phyloP scores from a whole-genome alignment of 2,113 vertebrate species.

The Nanorana parkeri region DNA sequence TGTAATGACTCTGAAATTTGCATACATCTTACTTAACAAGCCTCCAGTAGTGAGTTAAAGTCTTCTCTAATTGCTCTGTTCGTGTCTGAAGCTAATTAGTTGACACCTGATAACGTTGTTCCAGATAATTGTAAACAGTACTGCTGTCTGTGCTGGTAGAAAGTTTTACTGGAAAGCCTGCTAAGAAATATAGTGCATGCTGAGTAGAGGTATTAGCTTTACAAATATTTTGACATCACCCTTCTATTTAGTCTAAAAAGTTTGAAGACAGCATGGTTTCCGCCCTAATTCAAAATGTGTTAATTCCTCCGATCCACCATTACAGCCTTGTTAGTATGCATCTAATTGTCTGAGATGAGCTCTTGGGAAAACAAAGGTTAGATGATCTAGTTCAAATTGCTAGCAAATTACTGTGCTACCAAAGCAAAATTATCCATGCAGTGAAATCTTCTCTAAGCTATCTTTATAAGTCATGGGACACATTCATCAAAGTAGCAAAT shows the following conservation, averaged over 20 bases:
- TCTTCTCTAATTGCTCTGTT: constrained; percentile 17
- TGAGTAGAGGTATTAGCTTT: constrained; percentile 47
- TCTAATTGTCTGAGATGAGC: constrained; percentile 46
- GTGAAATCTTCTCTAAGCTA: too few relatives aligned
- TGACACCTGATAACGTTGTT: constrained; percentile 50
- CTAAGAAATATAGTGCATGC: constrained; percentile 32
- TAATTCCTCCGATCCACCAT: constrained; percentile 53
- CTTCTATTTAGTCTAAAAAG: constrained; percentile 34
- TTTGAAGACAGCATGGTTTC: constrained; percentile 46
- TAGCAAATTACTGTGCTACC: neutral
- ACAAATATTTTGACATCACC: constrained; percentile 55
- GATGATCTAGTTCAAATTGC: constrained; percentile 34
- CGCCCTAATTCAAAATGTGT: constrained; percentile 43
- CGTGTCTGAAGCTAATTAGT: constrained; percentile 49
- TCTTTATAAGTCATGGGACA: too few relatives aligned
- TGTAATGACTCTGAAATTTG: neutral
- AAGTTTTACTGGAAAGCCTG: constrained; percentile 5
- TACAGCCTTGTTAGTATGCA: constrained; percentile 41
- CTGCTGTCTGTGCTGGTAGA: constrained; percentile 8
- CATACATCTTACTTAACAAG: neutral
- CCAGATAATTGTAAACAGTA: constrained; percentile 24
- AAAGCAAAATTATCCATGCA: too few relatives aligned
- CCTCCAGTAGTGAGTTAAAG: neutral
- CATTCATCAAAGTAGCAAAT: too few relatives aligned
- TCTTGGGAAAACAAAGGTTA: constrained; percentile 42